Evolutionary conservation across 1,140 invertebrate genomes (phyloP).

Genomic region (Saccostrea glomerata): DNA sequence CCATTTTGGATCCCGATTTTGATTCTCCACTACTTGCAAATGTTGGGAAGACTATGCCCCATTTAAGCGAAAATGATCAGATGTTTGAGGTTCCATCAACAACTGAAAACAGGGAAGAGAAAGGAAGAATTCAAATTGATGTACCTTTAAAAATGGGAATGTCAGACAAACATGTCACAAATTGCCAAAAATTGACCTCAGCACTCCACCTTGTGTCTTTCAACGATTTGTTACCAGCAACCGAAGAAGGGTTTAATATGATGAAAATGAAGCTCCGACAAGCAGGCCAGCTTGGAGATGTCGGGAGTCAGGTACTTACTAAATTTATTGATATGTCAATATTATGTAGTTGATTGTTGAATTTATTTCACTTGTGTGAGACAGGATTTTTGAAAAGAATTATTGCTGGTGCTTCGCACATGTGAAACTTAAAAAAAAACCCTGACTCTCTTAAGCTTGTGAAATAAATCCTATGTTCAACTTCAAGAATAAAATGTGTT

Average conservation of each 20-base stretch:
- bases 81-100: not conserved
- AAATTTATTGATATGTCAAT: too few species aligned
- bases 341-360: too few species aligned
- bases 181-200: constrained; percentile 59
- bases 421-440: too few species aligned
- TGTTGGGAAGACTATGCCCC: not conserved
- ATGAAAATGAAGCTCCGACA: constrained; percentile 62
- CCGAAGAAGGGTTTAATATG: constrained; percentile 55
- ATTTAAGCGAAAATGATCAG: not conserved
- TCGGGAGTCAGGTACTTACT: constrained; percentile 63
- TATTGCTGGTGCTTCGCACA: too few species aligned
- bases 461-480: too few species aligned
- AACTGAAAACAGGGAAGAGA: not conserved
- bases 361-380: too few species aligned
- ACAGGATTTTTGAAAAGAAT: too few species aligned
- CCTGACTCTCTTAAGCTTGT: too few species aligned
- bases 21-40: constrained; percentile 43
- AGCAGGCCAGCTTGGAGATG: constrained; percentile 62
- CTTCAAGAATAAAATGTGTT: too few species aligned
- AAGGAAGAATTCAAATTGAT: constrained; percentile 11
- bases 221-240: constrained; percentile 67
- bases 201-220: constrained; percentile 60
- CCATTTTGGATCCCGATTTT: constrained; percentile 53
- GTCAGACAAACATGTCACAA: constrained; percentile 62
- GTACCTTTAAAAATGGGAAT: constrained; percentile 59